Base-by-base conservation (phyloP, 2,888 invertebrate species). In the Zootermopsis nevadensis region DNA sequence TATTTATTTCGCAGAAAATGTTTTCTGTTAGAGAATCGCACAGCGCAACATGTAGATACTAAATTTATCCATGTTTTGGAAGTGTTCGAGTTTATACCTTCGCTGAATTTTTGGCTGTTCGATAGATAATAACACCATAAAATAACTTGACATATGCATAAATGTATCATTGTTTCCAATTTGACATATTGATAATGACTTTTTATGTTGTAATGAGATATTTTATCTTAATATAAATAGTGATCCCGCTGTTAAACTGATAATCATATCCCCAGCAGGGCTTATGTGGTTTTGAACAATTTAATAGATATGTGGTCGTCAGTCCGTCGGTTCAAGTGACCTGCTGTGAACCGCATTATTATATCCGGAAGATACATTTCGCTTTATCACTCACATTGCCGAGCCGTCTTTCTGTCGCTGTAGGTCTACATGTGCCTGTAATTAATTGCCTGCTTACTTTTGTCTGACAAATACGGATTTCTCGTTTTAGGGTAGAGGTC, bases 251-350 rank as follows among this genome's bases (percentile, higher is more conserved):
- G 27, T n/a, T 60, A 27, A n/a, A 12, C 74, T 42, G 1, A 42
- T 74, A 38, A 74, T 38, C 35, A n/a, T 74, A 69, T 69, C 38
- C 74, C n/a, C 74, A 74, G 74, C 74, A n/a, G 74, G 74, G 35
- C 38, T n/a, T 38, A 12, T 74, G 74, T 74, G 74, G 74, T 38
- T 12, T 22, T 0, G 38, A 38, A 38, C 74, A 74, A 38, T 74
- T 38, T 38, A 35, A 74, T 38, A 42, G 38, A 74, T 38, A 42
- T 69, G 38, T 38, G 74, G 38, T 38, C 24, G 24, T 69, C 19
- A 69, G 6, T 12, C 33, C 2, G 33, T 33, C 31, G 12, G 33
- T n/a, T 74, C 24, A 2, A 24, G 74, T 38, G 42, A n/a, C 22
- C 35, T 74, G 74, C 74, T 74, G 74, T 35, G 74, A 74, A 38